Evolutionary conservation across 2,113 vertebrate species (phyloP).

Genomic region (Clarias batrachus): DNA sequence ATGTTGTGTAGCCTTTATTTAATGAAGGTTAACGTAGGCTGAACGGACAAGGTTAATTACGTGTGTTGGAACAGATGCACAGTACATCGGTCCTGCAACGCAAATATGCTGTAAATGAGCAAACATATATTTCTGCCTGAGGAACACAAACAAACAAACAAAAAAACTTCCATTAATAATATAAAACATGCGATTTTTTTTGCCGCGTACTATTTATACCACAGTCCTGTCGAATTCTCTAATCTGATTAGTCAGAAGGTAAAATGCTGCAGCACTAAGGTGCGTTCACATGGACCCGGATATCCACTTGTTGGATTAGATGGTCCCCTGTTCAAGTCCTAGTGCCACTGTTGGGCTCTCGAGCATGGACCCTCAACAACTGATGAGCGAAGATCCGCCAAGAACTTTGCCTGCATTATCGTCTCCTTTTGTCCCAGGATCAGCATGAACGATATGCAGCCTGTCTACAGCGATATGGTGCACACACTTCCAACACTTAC

Average conservation of each 20-base stretch:
- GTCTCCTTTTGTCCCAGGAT: no score
- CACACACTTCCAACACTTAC: no score
- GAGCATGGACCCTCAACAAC: no score
- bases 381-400: no score
- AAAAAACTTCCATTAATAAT: neutral
- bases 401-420: no score
- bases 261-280: neutral
- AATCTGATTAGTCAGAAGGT: neutral
- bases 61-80: neutral
- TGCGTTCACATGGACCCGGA: no score
- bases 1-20: neutral
- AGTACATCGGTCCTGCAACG: neutral
- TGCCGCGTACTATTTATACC: neutral
- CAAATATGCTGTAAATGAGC: neutral
- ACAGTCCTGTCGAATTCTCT: neutral
- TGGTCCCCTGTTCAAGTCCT: no score
- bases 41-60: neutral
- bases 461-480: no score
- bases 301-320: no score
- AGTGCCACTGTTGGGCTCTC: no score
- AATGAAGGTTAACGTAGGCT: neutral
- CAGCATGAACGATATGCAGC: no score
- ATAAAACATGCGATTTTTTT: neutral
- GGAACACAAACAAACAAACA: neutral
- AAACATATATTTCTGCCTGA: neutral